Base-by-base conservation (phyloP, 2,797 vertebrate genomes). In the Labroides dimidiatus region DNA sequence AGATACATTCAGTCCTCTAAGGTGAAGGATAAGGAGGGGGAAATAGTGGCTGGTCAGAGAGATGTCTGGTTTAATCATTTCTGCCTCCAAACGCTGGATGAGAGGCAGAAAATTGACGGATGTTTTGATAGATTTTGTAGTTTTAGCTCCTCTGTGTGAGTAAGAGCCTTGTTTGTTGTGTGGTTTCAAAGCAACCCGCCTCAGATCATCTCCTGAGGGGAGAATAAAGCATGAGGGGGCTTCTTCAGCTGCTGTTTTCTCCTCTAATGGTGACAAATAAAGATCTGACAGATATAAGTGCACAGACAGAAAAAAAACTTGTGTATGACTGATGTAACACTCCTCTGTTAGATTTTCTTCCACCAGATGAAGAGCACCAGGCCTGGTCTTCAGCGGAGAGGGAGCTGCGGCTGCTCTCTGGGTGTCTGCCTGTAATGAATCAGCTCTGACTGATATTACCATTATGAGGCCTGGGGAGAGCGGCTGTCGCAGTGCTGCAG, bases 401-500 rank as follows among this genome's bases (percentile, higher is more conserved):
- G 3, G 37, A 24, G 20, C 27, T 36, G 15, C 27, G 16, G 71
- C 56, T 58, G 63, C 67, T 63, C 63, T 49, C 55, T 54, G 64
- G 39, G 11, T 62, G 52, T 63, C 69, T 76, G 64, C 30, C 50
- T 62, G 52, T 64, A 60, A 69, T 73, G 73, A 74, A 70, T 74
- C 73, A 77, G 62, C 39, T 59, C 62, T 80, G 81, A 71, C 73
- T 83, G 77, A 80, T 68, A 56, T 64, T 27, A 55, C 63, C 69
- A 54, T 70, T 50, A 66, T 64, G 77, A 69, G 69, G 66, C 64
- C 64, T 37, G 61, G 39, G 63, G 72, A 63, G 62, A 16, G 56
- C 2, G 2, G 66, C 63, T 78, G 80, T 65, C 61, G 76, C 80
- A 79, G 68, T 78, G 75, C 76, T 75, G 75, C 75, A 78, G 72